These are phyloP conservation scores for Pyrrhia umbra DNA, from an alignment of 2,888 invertebrate species.

Conservation along the genomic window DNA sequence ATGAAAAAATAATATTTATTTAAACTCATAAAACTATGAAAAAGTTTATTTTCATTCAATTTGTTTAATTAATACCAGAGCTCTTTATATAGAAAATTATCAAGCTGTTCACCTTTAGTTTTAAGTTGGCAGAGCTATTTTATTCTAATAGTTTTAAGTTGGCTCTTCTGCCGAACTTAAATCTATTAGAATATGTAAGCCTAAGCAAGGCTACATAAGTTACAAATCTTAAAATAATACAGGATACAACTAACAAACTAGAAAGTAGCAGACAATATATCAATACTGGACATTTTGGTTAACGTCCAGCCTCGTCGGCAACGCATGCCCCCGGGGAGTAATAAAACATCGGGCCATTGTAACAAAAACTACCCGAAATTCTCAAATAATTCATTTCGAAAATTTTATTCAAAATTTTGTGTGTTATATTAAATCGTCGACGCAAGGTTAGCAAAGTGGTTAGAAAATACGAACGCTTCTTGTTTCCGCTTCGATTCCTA, in stretches of 20 bases:
- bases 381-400: slow-evolving; percentile 24
- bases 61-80: no score
- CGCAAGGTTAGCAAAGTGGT: not conserved
- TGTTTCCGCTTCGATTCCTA: not conserved
- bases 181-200: no score
- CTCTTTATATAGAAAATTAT: no score
- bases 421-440: not conserved
- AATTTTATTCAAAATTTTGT: slow-evolving; percentile 12
- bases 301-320: slow-evolving; percentile 48
- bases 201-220: not conserved
- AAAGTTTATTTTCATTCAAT: no score
- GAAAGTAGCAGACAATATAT: slow-evolving; percentile 54
- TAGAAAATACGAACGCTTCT: no score
- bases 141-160: no score
- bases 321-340: slow-evolving; percentile 35
- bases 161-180: no score
- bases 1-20: no score
- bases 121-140: no score
- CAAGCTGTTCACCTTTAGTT: no score
- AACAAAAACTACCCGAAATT: slow-evolving; percentile 20
- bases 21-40: no score
- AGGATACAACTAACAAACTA: slow-evolving; percentile 11
- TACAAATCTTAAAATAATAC: not conserved
- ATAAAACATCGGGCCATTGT: slow-evolving; percentile 19
- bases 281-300: slow-evolving; percentile 58